phyloP scores from a whole-genome alignment of 2,113 vertebrate species.

The Baryphthengus martii region DNA sequence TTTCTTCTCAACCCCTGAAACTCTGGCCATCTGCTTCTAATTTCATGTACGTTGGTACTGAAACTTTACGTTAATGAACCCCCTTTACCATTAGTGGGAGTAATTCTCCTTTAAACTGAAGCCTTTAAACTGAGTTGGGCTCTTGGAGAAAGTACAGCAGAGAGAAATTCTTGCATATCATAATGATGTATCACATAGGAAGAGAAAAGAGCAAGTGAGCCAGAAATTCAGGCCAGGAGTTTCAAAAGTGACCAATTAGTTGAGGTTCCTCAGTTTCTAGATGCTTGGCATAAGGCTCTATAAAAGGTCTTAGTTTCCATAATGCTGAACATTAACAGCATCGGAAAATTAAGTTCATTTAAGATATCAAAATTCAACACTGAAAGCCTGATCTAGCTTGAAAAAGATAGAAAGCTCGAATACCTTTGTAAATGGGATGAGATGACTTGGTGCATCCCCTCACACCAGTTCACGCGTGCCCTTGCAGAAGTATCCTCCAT shows the following conservation, averaged over 20 bases:
- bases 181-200: background rate
- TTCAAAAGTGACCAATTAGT: background rate
- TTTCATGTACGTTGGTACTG: background rate
- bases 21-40: background rate
- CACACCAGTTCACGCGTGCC: background rate
- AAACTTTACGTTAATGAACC: background rate
- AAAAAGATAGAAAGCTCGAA: background rate
- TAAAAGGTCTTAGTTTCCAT: background rate
- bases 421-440: background rate
- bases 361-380: background rate
- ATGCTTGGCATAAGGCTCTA: background rate
- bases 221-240: background rate
- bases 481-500: background rate
- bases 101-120: background rate
- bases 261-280: background rate
- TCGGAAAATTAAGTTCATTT: background rate
- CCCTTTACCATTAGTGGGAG: background rate
- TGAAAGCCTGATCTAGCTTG: background rate
- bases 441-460: background rate
- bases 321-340: background rate
- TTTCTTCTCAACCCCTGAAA: background rate
- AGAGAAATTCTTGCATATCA: background rate
- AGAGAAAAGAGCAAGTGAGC: background rate
- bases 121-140: background rate
- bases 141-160: background rate